Evolutionary conservation across 2,797 vertebrate species (phyloP).

Genomic region (Sebastes minor): DNA sequence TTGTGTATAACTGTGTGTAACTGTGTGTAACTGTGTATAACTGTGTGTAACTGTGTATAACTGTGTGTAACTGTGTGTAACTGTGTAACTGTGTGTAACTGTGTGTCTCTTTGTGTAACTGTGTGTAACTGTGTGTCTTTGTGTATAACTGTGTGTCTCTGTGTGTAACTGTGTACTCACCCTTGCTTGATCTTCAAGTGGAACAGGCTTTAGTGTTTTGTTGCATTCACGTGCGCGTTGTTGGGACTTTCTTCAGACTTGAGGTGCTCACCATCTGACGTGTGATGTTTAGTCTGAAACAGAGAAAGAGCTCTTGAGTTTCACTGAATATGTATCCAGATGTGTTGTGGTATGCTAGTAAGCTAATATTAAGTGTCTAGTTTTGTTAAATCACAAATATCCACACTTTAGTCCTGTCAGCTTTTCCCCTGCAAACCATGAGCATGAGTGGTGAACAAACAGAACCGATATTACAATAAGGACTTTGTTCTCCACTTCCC

Average conservation of each 20-base stretch:
- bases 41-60: too few relatives aligned
- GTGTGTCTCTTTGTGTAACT: too few relatives aligned
- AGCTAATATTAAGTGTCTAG: not conserved
- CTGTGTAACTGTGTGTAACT: too few relatives aligned
- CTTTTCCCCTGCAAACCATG: too few relatives aligned
- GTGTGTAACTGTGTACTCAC: conserved; percentile 34
- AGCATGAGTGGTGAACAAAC: too few relatives aligned
- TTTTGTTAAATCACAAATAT: not conserved
- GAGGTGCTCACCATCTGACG: not conserved
- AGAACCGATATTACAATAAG: not conserved
- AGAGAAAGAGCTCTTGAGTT: not conserved
- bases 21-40: too few relatives aligned
- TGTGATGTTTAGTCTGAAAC: conserved; percentile 33
- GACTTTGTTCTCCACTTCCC: too few relatives aligned
- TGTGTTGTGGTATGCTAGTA: not conserved
- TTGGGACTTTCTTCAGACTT: not conserved
- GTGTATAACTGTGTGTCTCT: too few relatives aligned
- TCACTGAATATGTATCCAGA: not conserved
- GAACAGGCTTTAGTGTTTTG: not conserved
- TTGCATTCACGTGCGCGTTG: not conserved
- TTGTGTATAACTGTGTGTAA: too few relatives aligned
- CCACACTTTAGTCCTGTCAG: not conserved
- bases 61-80: too few relatives aligned
- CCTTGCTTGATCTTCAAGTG: not conserved
- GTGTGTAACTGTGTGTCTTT: too few relatives aligned